Conservation (phyloP, 1,140 invertebrate genomes). For the Seison nebaliae region DNA sequence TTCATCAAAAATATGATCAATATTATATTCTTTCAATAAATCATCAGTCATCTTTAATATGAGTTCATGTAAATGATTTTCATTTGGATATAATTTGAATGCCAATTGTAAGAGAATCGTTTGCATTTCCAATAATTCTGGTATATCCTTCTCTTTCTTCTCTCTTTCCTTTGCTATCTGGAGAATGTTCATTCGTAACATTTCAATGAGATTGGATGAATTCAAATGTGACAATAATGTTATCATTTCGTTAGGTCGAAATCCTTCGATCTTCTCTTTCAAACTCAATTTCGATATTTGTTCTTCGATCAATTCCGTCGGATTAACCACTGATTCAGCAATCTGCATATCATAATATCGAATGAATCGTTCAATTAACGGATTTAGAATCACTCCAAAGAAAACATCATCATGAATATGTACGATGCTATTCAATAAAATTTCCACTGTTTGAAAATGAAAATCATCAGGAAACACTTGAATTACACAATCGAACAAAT, state of each 20-base stretch:
- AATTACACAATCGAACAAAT: conserved; percentile 98
- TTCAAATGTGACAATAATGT: conserved; percentile 45
- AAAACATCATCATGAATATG: conserved; percentile 78
- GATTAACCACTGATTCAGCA: neutral
- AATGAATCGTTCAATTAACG: conserved; percentile 54
- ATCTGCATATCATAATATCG: neutral
- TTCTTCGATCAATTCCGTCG: neutral
- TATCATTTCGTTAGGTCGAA: conserved; percentile 76
- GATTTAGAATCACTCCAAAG: conserved; percentile 90
- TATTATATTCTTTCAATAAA: no score
- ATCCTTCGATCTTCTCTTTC: conserved; percentile 45
- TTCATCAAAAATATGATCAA: no score
- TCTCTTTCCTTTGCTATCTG: no score
- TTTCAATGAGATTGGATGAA: conserved; percentile 29
- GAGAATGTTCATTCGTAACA: no score
- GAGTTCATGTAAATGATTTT: no score
- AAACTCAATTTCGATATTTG: neutral
- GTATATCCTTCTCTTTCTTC: no score
- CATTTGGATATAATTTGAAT: no score
- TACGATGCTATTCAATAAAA: conserved; percentile 81
- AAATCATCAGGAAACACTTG: conserved; percentile 98
- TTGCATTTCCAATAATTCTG: no score
- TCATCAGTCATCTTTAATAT: no score
- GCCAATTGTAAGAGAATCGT: no score
- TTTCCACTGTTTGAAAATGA: conserved; percentile 70